Evolutionary conservation across 1,140 invertebrate genomes (phyloP), one percentile per base, ranked within the genome.

Genomic region (Drosophila serrata): DNA sequence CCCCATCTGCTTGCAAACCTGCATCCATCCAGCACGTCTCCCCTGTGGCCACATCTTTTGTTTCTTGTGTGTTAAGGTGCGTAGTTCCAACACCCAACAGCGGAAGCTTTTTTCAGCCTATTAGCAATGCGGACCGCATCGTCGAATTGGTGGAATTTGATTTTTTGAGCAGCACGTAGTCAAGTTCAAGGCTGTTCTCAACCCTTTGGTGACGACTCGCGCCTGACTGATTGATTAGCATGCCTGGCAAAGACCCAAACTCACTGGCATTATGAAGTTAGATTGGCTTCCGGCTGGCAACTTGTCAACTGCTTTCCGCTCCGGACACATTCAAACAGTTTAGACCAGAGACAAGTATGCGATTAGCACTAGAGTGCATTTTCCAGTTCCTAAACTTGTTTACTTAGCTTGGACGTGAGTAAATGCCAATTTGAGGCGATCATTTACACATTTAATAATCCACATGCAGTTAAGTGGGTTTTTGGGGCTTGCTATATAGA

Each of bases 1-100:
- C 94, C 96, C 98, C 37, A 96, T 99, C 15, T 99, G 98, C 93
- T 94, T 99, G 37, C 97, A 99, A 93, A 94, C 95, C 31, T 97
- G 96, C 91, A 95, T 98, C 65, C 97, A 99, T 93, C 98, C 98
- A 57, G 96, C 96, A 17, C 94, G 96, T 92, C 93, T 99, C 31
- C 98, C 98, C 2, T 99, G 98, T 93, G 95, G 95, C n/a, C 98
- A 99, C 92, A 95, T 99, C 49, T 99, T 99, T 93, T 99, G 98
- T 93, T 99, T 97, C 92, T 94, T 99, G 11, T 99, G 98, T 93
- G 96, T 99, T 3, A 99, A 99, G 94, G 95, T 94, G 86, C 84
- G 87, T 86, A 61, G 9, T 24, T 51, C n/a, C n/a, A 17, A 13
- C 13, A 22, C 12, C 22, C 35, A 7, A 57, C 75, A 13, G 51